These are phyloP conservation scores for Mionectes olivaceus DNA, from an alignment of 2,797 vertebrate species.

Conservation along the genomic window DNA sequence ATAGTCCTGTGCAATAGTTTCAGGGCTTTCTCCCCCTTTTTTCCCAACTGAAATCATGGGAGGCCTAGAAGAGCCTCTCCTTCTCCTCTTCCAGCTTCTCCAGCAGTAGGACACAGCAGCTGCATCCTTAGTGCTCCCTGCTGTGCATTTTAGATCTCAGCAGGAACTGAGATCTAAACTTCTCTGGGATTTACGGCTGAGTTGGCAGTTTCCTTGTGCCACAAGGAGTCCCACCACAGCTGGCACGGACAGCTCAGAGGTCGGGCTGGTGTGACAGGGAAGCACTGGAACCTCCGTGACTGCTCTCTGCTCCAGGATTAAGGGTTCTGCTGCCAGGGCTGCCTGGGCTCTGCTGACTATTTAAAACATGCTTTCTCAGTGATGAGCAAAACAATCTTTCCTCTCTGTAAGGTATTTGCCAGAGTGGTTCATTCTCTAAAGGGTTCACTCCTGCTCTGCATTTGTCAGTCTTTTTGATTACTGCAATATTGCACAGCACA, in stretches of 20 bases:
- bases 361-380: neutral
- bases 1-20: neutral
- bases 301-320: neutral
- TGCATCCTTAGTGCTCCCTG: neutral
- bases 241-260: accelerated
- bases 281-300: neutral
- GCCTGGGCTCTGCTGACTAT: neutral
- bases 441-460: neutral
- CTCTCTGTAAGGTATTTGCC: neutral
- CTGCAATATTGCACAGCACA: neutral
- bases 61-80: neutral
- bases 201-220: neutral
- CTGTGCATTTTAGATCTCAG: neutral
- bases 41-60: no score
- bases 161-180: neutral
- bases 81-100: neutral
- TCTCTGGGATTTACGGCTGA: neutral
- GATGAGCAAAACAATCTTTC: neutral
- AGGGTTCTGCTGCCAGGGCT: neutral
- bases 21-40: neutral
- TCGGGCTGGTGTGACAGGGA: neutral
- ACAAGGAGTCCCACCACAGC: accelerated
- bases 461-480: neutral
- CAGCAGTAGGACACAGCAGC: neutral
- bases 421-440: neutral